Conservation (phyloP, 2,113 vertebrate genomes). For the Tretioscincus oriximinensis region DNA sequence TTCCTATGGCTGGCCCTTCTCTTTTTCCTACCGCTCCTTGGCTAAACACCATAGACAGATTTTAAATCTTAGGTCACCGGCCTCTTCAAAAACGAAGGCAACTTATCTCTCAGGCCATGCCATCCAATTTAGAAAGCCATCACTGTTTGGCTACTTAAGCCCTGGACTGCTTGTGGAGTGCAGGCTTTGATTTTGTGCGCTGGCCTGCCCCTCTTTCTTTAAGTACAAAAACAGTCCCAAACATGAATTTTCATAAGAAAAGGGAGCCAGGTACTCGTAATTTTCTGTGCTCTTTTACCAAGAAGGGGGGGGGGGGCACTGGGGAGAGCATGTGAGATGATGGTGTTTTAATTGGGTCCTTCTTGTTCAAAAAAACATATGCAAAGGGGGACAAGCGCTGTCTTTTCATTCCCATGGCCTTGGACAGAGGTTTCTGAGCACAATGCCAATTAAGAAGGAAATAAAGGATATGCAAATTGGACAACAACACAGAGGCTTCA, state of each 20-base stretch:
- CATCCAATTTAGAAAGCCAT: neutral
- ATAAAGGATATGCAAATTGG: constrained; percentile 65
- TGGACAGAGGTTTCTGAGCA: constrained; percentile 65
- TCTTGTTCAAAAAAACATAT: constrained; percentile 24
- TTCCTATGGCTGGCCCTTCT: too few species aligned
- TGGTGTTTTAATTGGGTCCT: constrained; percentile 63
- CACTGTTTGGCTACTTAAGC: constrained; percentile 24
- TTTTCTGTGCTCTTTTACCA: constrained; percentile 12
- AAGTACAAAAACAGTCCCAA: neutral
- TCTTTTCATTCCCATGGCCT: constrained; percentile 77
- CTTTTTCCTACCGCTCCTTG: too few species aligned
- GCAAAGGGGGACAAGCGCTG: constrained; percentile 4
- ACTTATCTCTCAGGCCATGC: neutral
- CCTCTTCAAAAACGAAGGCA: constrained; percentile 14
- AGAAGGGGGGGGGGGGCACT: constrained; percentile 9
- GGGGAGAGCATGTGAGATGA: constrained; percentile 3
- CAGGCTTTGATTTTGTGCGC: constrained; percentile 30
- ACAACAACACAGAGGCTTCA: constrained; percentile 48
- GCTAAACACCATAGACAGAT: neutral
- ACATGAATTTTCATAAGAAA: constrained; percentile 47
- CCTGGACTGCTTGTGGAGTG: constrained; percentile 1
- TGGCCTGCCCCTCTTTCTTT: neutral
- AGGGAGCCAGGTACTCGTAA: neutral
- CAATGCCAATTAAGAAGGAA: constrained; percentile 71
- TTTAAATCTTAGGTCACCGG: constrained; percentile 40